phyloP scores from a whole-genome alignment of 2,888 invertebrate genomes.

The Leptopilina syphax region DNA sequence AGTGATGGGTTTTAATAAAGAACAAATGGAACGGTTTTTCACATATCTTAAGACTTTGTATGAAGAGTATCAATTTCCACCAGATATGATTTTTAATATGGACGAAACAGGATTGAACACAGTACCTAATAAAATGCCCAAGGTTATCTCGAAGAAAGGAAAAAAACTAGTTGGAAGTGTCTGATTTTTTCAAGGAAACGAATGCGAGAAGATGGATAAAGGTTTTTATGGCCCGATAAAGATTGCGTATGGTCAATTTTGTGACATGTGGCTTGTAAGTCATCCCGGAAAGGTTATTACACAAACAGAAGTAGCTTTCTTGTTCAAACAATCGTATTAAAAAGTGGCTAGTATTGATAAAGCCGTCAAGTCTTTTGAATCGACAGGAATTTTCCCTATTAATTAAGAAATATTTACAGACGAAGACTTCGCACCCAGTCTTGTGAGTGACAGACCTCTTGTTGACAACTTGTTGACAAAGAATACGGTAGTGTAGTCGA shows the following conservation, averaged over 20 bases:
- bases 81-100: too few relatives aligned
- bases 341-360: slow-evolving; percentile 15
- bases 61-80: too few relatives aligned
- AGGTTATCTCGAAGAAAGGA: too few relatives aligned
- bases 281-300: slow-evolving; percentile 12
- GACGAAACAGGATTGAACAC: too few relatives aligned
- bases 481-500: too few relatives aligned
- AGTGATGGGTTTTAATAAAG: too few relatives aligned
- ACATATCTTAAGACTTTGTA: too few relatives aligned
- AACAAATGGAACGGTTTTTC: too few relatives aligned
- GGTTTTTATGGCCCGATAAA: neutral
- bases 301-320: slow-evolving; percentile 18
- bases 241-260: neutral
- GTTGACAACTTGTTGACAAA: neutral
- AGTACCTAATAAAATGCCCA: too few relatives aligned
- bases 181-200: too few relatives aligned
- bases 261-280: neutral
- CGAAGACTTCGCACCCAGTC: neutral
- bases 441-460: neutral
- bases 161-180: too few relatives aligned
- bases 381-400: neutral
- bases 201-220: neutral
- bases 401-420: slow-evolving; percentile 11
- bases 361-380: slow-evolving; percentile 14
- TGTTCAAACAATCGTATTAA: slow-evolving; percentile 8